Base-by-base conservation (phyloP, 2,797 vertebrate species). In the Vultur gryphus region DNA sequence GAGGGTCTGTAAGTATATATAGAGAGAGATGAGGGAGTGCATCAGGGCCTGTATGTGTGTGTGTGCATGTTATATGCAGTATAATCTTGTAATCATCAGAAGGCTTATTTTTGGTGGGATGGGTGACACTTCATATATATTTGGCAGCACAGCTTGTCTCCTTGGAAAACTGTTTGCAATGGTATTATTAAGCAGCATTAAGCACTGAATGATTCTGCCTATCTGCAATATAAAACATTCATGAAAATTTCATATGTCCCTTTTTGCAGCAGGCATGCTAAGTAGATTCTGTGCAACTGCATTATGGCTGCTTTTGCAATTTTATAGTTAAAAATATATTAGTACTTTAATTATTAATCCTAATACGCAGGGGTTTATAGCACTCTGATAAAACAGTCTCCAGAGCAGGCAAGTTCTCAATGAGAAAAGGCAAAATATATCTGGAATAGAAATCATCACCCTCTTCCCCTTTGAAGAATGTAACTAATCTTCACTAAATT, bases 291-390 rank as follows among this genome's bases (percentile, higher is more conserved):
- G 7, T 84, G 39, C 16, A 89, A 80, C 52, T 54, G 61, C 58
- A 61, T 81, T 90, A 67, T 31, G 28, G 23, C 19, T 25, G 17
- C 31, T 89, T 75, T 80, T 87, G 41, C 41, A 90, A 75, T 79
- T 85, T 89, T 65, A 46, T 61, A 69, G 35, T 90, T 92, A 87
- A 92, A 96, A 89, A 94, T 82, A 89, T 82, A 61, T 93, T 44
- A 89, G n/a, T 48, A 55, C 7, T 86, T 96, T 76, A 94, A 96
- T 89, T 92, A 89, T 92, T 92, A 84, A 95, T 91, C 31, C 12
- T 77, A 73, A 64, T 77, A 81, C 1, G 4, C 57, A 65, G n/a
- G 13, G 7, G 12, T 31, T 82, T 28, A 39, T 51, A 90, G n/a
- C 29, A 43, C 44, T 86, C 49, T 85, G 26, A 70, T 65, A 86